Evolutionary conservation across 2,888 invertebrate genomes (phyloP).

Genomic region (Eristalinus aeneus): DNA sequence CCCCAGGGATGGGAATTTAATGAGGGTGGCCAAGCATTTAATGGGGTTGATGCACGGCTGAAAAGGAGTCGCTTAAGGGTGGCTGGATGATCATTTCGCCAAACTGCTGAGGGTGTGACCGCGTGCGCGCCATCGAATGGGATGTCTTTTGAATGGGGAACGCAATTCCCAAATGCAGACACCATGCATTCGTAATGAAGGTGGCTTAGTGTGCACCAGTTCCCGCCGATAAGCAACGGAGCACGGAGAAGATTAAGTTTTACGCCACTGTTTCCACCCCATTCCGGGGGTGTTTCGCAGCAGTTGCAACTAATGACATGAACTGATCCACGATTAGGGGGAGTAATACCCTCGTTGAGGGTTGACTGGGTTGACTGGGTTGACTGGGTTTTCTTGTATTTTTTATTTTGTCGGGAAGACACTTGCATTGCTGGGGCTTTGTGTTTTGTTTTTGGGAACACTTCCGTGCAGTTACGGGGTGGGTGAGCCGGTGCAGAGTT

Average conservation of each 20-base stretch:
- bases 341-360: background rate
- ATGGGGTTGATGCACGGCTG: conserved; percentile 34
- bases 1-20: conserved; percentile 52
- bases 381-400: background rate
- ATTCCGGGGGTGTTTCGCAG: background rate
- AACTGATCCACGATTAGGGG: background rate
- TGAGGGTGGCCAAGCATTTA: conserved; percentile 54
- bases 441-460: background rate
- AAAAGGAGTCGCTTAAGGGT: conserved; percentile 6
- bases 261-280: background rate
- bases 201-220: background rate
- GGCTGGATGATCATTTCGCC: conserved; percentile 26
- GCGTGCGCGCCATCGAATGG: background rate
- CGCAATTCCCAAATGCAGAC: background rate
- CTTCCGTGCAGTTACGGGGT: background rate
- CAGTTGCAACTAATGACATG: background rate
- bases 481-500: too few relatives aligned
- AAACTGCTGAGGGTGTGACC: background rate
- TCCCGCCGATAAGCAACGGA: background rate
- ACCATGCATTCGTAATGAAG: conserved; percentile 5
- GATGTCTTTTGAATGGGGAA: background rate
- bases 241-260: background rate
- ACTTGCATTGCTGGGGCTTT: background rate
- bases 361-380: background rate
- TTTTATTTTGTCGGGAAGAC: background rate